Evolutionary conservation across 2,888 invertebrate genomes (phyloP), one percentile per base, ranked within the genome.

Genomic region (Halictus ligatus): DNA sequence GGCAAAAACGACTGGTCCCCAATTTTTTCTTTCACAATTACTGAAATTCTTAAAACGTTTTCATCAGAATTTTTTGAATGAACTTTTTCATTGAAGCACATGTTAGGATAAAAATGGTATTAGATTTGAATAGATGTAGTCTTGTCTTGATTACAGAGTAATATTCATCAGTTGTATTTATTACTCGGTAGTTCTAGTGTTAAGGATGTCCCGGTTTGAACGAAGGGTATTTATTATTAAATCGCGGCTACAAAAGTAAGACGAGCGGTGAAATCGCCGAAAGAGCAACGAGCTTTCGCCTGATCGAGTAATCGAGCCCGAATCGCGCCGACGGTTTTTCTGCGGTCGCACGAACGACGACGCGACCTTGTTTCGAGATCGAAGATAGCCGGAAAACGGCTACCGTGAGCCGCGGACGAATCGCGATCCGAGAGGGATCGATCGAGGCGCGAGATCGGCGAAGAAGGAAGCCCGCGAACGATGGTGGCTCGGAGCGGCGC

Each of bases 381-480:
- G 21, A 77, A 58, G 80, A 86, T 64, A 75, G 67, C 43, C 78
- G 83, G 78, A 84, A 84, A 88, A 80, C 75, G 80, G 80, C 69
- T 35, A 78, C 21, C 54, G 54, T 43, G 35, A 35, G 35, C 35
- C 35, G 10, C n/a, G 78, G 76, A 76, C 50, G 78, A 50, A 77
- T 76, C 54, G 21, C 43, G 76, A 81, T 72, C 73, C 71, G 75
- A 78, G 74, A 75, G 50, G 75, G 77, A 81, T 83, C 84, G 78
- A 83, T 77, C 67, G 43, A 86, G 80, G 84, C 81, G 90, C 83
- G 87, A 86, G 84, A 78, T 75, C 73, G 82, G 76, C 84, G 75
- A 83, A 82, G 88, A 84, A 89, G 86, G 85, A 87, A 91, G 89
- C 78, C 76, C 40, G 43, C 15, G 50, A 73, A 83, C 77, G 81